Evolutionary conservation across 2,797 vertebrate genomes (phyloP), one percentile per base, ranked within the genome.

Genomic region (Tragopan temminckii): DNA sequence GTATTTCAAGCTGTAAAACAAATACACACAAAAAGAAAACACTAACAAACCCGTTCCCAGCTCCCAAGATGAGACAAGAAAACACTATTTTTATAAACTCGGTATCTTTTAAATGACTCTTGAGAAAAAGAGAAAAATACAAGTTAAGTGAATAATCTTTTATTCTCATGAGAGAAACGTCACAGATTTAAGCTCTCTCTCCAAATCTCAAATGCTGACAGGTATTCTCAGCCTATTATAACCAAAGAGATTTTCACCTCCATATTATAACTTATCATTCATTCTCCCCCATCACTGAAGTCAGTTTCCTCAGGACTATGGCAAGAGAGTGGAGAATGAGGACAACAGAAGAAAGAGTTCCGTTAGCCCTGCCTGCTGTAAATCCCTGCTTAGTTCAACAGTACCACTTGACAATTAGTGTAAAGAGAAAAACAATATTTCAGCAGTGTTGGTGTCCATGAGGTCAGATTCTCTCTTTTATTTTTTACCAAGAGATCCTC

Each of bases 161-260:
- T 11, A 40, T 9, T 6, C 33, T 55, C 1, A 0, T 46, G 25
- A 57, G 5, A 7, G 8, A 13, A 6, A 2, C 11, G 23, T 58
- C 50, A 21, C 7, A 76, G 27, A 42, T 10, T 1, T 1, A 17
- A 10, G 2, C 5, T 90, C 2, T 68, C 36, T 74, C 33, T 53
- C 50, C 33, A 62, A 82, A 57, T 4, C 23, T 23, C 50, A 57
- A 13, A 50, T 31, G 18, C 1, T 53, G 55, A 7, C n/a, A 69
- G 10, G 7, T 38, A 13, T 72, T 21, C 9, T 72, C 18, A 69
- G n/a, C 20, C 31, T 36, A 9, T 17, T 86, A 20, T 33, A 12
- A 16, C 15, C 61, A 69, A 46, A 24, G 50, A 67, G 13, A 24
- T 43, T 63, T 85, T 63, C 29, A 27, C 50, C n/a, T 85, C 71